Percentiles rank a stretch among this genome's conserved stretches.
Evolutionary conservation across 2,113 vertebrate species (phyloP).

Genomic region (Grallaria varia): DNA sequence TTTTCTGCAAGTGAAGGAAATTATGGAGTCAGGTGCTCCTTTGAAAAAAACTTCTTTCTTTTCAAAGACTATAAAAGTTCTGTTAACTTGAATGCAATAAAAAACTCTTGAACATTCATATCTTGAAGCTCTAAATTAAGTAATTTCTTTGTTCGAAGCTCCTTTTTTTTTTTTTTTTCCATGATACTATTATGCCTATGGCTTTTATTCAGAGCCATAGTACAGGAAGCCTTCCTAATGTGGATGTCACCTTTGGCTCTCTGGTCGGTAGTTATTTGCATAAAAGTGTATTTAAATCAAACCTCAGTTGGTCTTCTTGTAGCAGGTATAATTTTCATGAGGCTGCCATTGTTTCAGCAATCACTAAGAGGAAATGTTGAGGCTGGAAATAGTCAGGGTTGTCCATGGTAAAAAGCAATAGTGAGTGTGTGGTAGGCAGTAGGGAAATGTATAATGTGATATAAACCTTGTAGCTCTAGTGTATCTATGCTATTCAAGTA

Average conservation of each 20-base stretch:
- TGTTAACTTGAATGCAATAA: not conserved
- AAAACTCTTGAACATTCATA: not conserved
- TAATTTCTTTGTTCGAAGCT: not conserved
- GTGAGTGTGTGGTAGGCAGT: not conserved
- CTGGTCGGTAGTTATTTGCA: not conserved
- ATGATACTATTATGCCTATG: not conserved
- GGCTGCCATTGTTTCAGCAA: not conserved
- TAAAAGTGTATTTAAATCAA: not conserved
- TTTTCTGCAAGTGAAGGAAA: not conserved
- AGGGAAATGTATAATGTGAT: not conserved
- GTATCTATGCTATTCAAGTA: not conserved
- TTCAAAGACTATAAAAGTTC: not conserved
- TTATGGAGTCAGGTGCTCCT: not conserved
- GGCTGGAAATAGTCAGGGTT: accelerated
- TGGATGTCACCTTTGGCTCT: not conserved
- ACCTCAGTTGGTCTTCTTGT: not conserved
- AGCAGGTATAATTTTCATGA: not conserved
- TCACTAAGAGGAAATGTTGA: not conserved
- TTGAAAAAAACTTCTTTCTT: not conserved
- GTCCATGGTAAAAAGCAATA: not conserved
- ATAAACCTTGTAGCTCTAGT: not conserved
- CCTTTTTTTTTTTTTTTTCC: not conserved
- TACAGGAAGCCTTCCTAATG: not conserved
- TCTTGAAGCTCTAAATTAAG: not conserved
- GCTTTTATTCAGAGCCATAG: not conserved